Base-by-base conservation (phyloP, 2,888 invertebrate genomes). In the Eristalis arbustorum region DNA sequence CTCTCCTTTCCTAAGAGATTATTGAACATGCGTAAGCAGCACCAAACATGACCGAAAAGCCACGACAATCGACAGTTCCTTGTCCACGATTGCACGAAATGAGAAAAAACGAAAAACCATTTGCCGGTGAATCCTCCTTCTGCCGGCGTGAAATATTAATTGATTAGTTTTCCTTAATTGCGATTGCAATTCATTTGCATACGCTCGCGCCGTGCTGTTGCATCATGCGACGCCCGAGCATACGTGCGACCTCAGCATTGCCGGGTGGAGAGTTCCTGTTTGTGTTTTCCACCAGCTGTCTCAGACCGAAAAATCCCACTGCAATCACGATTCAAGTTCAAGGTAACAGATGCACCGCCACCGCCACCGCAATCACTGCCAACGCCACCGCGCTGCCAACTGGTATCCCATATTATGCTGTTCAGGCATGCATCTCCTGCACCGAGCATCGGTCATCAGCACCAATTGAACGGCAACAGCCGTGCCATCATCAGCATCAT, bases 251-350 rank as follows among this genome's bases (percentile, higher is more conserved):
- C 31, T 31, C 23, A 25, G 22, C 37, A 37, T 3, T 37, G 37
- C 37, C 37, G 37, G 13, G 31, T 31, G 22, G 62, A 69, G n/a
- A 85, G 85, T 87, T 87, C 85, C 85, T 87, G 85, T 13, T 84
- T 63, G 76, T 82, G 68, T 67, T 81, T 77, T 77, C 76, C 72
- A 63, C 25, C 84, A 84, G 76, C 63, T 84, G 84, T 81, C 49
- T 73, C 59, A 23, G 57, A 68, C 49, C 76, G 57, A 81, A 81
- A 75, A 76, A 62, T 62, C 77, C 77, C 68, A 77, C 61, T 56
- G 69, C 73, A 74, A 78, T 87, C 78, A 87, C 85, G 85, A 81
- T 66, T 78, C 85, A 87, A 87, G 85, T 87, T 87, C 82, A 87
- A 87, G 85, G 85, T 49, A 34, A 78, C 6, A 37, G 37, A 37